A percentile compares a stretch with the other conserved stretches of the same genome.
Conservation (phyloP, 2,113 vertebrate species). For the Onychorhynchus coronatus region DNA sequence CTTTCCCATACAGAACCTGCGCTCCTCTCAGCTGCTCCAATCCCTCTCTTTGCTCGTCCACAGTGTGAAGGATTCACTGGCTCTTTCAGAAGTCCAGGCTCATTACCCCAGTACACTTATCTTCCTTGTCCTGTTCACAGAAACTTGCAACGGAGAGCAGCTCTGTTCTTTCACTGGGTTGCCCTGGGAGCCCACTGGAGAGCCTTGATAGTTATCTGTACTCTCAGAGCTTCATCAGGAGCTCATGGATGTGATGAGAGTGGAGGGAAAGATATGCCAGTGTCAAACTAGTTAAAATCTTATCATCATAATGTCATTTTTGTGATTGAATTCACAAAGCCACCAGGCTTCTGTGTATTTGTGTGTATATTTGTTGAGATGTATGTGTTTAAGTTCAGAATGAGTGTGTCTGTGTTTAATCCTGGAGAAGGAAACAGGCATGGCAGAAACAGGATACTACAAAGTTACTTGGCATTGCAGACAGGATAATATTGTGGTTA, state of each 20-base stretch:
- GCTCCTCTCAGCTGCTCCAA: accelerated
- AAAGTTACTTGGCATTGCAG: background rate
- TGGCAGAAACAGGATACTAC: background rate
- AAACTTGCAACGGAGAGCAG: accelerated
- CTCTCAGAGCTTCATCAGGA: background rate
- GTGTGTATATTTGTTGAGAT: background rate
- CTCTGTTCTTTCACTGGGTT: background rate
- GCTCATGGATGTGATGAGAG: background rate
- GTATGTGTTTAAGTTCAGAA: background rate
- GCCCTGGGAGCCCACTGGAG: background rate
- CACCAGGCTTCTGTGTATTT: background rate
- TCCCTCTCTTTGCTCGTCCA: accelerated
- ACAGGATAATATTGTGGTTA: background rate
- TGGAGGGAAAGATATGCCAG: background rate
- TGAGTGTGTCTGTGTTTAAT: accelerated
- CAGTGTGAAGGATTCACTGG: background rate
- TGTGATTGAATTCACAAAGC: background rate
- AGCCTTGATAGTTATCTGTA: background rate
- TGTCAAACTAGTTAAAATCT: background rate
- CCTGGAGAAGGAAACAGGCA: background rate
- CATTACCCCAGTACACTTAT: background rate
- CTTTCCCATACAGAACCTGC: accelerated
- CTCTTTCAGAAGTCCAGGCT: background rate
- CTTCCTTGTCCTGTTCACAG: background rate
- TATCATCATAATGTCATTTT: background rate